Base-by-base conservation (phyloP, 92 coral and sea anemone species). In the Paramuricea clavata region DNA sequence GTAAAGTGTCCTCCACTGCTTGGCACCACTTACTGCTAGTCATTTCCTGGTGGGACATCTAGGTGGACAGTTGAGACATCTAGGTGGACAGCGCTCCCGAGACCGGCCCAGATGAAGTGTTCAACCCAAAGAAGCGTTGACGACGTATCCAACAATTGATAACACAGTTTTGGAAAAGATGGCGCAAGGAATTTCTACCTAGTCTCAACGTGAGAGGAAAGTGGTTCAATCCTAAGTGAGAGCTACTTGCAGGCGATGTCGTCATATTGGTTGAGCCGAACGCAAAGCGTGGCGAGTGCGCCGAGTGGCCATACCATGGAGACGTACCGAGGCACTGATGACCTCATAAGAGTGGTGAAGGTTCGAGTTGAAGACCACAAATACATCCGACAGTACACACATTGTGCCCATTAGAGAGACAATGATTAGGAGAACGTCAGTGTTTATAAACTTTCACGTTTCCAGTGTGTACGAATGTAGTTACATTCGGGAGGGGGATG, bases 21-120 rank as follows among this genome's bases (percentile, higher is more conserved):
- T n/a, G 11, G 62, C 60, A 3, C 86, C 81, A 7, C 70, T 90
- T 41, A 86, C 90, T 17, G 89, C 90, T 2, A 89, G 74, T 54
- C 90, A 89, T 56, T 85, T 89, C 47, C 78, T 86, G 35, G 86
- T 89, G 39, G 87, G 93, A 52, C 69, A 78, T 73, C 90, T 47
- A 2, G 31, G 89, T 11, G 44, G 44, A 39, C 44, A 39, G 44
- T 39, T 39, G 39, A 82, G 93, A 52, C 69, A 78, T 73, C 90
- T 47, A 2, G 31, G 89, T 11, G 44, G 44, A 39, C 44, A 39
- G 44, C 44, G 44, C 44, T 10, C 44, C 44, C 5, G 44, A 39
- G 10, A 10, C 10, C 10, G 10, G 44, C 44, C 10, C 44, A 39
- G 82, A 42, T 4, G 31, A 39, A 39, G 44, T 10, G 44, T 39